Evolutionary conservation across 2,113 vertebrate species (phyloP).

Genomic region (Rattus rattus): DNA sequence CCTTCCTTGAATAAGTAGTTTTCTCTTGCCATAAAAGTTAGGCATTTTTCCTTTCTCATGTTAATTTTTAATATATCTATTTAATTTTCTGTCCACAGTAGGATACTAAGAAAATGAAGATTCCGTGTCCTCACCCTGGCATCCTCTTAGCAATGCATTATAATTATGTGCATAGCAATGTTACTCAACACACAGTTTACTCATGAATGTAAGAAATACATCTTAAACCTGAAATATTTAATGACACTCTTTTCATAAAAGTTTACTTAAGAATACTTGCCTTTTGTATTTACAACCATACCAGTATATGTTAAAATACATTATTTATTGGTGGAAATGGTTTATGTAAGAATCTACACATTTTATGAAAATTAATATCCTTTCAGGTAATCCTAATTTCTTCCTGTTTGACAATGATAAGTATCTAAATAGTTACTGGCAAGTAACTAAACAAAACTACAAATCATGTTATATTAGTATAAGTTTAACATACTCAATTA

Average conservation of each 20-base stretch:
- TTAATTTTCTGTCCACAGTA: not conserved
- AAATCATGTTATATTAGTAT: not conserved
- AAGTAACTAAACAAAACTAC: conserved; percentile 8
- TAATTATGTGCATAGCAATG: not conserved
- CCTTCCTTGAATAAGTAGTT: not conserved
- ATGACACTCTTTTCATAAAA: not conserved
- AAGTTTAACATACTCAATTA: not conserved
- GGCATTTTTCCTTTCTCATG: not conserved
- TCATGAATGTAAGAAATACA: not conserved
- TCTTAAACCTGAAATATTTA: not conserved
- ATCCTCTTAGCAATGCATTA: not conserved
- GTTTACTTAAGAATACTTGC: not conserved
- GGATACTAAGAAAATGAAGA: not conserved
- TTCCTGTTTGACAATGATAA: not conserved
- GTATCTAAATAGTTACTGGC: not conserved
- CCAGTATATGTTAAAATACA: not conserved
- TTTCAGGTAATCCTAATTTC: not conserved
- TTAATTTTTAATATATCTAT: not conserved
- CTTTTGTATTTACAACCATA: not conserved
- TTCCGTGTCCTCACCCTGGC: not conserved
- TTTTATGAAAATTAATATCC: conserved; percentile 47
- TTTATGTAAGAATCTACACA: not conserved
- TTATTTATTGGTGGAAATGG: not conserved
- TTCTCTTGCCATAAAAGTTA: not conserved
- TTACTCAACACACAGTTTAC: not conserved